phyloP scores from a whole-genome alignment of 2,797 vertebrate genomes.

The Chromobotia macracanthus region DNA sequence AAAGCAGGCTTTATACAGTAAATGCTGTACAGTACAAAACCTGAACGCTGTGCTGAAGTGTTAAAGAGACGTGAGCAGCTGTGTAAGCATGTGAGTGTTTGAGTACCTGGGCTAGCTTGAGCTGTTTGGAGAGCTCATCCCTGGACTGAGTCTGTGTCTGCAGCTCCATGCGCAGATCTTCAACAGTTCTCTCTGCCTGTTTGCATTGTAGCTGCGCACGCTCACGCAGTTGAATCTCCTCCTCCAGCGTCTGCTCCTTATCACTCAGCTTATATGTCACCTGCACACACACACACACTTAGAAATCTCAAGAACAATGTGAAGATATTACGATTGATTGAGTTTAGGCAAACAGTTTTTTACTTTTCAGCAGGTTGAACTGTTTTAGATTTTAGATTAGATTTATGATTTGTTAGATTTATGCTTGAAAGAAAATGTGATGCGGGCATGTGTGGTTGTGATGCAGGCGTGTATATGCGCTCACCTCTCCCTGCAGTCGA shows the following conservation, averaged over 20 bases:
- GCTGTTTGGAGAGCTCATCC: constrained; percentile 77
- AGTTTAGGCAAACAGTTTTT: too few species aligned
- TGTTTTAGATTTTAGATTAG: too few species aligned
- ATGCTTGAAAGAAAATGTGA: too few species aligned
- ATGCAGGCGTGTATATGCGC: not conserved
- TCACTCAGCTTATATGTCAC: constrained; percentile 77
- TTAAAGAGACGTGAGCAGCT: too few species aligned
- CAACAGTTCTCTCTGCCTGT: constrained; percentile 77
- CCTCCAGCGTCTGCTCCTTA: constrained; percentile 75
- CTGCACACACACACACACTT: constrained; percentile 58
- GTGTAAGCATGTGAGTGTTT: not conserved
- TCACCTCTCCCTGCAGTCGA: constrained; percentile 78
- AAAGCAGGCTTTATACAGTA: not conserved
- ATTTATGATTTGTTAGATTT: too few species aligned
- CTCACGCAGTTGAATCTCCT: constrained; percentile 82
- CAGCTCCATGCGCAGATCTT: constrained; percentile 79
- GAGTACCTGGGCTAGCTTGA: constrained; percentile 75
- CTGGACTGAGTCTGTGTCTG: constrained; percentile 70
- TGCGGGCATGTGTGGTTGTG: too few species aligned
- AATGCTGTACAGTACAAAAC: too few species aligned
- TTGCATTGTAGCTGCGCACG: constrained; percentile 77
- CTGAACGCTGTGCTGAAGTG: not conserved
- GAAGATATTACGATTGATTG: too few species aligned
- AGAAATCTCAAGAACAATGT: too few species aligned
- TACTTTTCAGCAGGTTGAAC: too few species aligned